A percentile compares a stretch with the other conserved stretches of the same genome.
phyloP scores from a whole-genome alignment of 2,113 vertebrate genomes.

The Tyto alba region DNA sequence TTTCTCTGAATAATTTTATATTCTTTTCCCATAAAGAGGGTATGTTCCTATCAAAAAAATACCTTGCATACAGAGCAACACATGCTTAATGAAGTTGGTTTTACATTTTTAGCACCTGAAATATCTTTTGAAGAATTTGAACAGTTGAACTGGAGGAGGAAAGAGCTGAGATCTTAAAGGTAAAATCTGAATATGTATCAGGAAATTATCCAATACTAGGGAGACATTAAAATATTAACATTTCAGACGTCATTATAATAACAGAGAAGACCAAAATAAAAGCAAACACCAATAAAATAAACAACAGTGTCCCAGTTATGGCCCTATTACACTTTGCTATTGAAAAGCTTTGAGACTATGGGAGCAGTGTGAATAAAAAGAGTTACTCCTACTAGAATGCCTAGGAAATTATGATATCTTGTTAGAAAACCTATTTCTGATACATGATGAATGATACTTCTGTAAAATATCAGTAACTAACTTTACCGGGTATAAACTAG shows the following conservation, averaged over 20 bases:
- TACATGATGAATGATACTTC: not conserved
- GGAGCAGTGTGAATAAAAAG: not conserved
- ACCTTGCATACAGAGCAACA: not conserved
- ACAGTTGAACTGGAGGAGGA: not conserved
- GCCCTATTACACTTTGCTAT: not conserved
- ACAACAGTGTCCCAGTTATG: not conserved
- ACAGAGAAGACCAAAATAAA: not conserved
- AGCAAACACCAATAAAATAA: not conserved
- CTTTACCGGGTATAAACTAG: not conserved
- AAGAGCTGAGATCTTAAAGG: not conserved
- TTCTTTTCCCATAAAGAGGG: not conserved
- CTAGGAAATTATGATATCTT: not conserved
- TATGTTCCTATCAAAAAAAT: not conserved
- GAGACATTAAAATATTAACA: not conserved
- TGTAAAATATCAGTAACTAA: not conserved
- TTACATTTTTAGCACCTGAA: not conserved
- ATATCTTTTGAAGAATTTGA: not conserved
- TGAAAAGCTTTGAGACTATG: not conserved
- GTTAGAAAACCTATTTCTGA: not conserved
- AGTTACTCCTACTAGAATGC: not conserved
- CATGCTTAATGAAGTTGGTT: not conserved
- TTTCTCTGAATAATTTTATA: not conserved
- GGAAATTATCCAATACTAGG: not conserved
- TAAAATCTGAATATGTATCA: not conserved
- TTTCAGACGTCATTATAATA: not conserved